These are phyloP conservation scores for Allygus modestus DNA, from an alignment of 2,888 invertebrate genomes.

Conservation along the genomic window DNA sequence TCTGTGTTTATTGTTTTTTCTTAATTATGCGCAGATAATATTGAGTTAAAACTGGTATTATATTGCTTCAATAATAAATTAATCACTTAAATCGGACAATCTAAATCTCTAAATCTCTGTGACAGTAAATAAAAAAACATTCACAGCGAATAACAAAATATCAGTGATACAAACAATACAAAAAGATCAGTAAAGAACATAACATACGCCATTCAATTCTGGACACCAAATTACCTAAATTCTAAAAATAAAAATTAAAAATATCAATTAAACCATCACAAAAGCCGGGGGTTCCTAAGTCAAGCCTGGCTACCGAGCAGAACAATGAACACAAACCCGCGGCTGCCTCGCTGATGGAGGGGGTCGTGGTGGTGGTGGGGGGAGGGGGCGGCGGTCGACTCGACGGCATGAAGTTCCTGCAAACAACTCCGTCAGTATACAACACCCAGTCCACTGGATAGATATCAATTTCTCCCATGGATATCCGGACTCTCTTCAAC, in stretches of 20 bases:
- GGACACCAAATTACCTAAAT: slow-evolving; percentile 35
- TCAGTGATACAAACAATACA: background rate
- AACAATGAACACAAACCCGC: slow-evolving; percentile 73
- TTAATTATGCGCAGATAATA: no score
- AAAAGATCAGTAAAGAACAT: slow-evolving; percentile 8
- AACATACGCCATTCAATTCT: slow-evolving; percentile 10
- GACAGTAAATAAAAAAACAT: background rate
- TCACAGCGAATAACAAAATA: slow-evolving; percentile 4
- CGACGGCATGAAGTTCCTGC: slow-evolving; percentile 70
- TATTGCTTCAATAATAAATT: no score
- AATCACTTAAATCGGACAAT: background rate
- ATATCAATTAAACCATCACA: slow-evolving; percentile 16
- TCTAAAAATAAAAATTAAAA: background rate
- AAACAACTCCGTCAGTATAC: slow-evolving; percentile 64
- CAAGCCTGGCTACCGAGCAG: slow-evolving; percentile 19
- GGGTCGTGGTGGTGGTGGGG: slow-evolving; percentile 65
- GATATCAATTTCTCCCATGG: background rate
- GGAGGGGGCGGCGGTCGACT: slow-evolving; percentile 68
- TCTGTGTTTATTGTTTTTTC: no score
- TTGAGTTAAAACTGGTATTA: no score
- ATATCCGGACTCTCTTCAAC: no score
- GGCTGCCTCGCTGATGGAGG: slow-evolving; percentile 72
- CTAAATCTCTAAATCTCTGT: background rate
- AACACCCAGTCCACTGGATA: background rate
- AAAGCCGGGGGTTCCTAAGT: slow-evolving; percentile 33